Evolutionary conservation across 2,888 invertebrate genomes (phyloP).

Genomic region (Mycalesis mineus): DNA sequence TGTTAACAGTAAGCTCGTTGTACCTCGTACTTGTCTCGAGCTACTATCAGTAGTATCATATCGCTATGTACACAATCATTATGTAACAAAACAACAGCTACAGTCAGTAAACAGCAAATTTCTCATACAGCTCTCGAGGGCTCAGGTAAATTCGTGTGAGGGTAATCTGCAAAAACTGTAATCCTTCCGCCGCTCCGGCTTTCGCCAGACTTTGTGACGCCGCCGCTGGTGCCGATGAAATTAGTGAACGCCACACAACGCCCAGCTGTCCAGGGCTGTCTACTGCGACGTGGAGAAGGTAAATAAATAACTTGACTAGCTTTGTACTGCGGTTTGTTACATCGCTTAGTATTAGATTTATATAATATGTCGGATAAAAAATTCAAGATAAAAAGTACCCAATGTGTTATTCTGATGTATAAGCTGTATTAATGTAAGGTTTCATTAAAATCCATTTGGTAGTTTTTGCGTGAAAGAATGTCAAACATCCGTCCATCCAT

Average conservation of each 20-base stretch:
- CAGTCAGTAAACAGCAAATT: constrained; percentile 23
- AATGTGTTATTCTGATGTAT: too few species aligned
- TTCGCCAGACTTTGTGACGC: constrained; percentile 74
- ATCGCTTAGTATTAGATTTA: too few species aligned
- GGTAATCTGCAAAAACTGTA: constrained; percentile 68
- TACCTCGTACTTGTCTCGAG: too few species aligned
- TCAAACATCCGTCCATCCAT: too few species aligned
- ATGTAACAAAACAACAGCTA: constrained; percentile 2
- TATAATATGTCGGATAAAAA: too few species aligned
- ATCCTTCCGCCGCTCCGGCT: constrained; percentile 66
- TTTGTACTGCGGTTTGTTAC: too few species aligned
- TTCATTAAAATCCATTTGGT: too few species aligned
- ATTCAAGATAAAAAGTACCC: too few species aligned
- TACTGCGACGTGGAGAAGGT: background rate
- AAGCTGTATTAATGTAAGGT: too few species aligned
- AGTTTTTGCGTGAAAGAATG: too few species aligned
- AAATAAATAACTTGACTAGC: too few species aligned
- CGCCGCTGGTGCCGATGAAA: constrained; percentile 46
- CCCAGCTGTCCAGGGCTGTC: constrained; percentile 58
- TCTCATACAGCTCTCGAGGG: constrained; percentile 11
- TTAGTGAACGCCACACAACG: constrained; percentile 58
- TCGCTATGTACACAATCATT: background rate
- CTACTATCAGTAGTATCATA: background rate
- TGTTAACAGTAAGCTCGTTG: too few species aligned
- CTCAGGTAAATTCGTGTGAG: constrained; percentile 41